Evolutionary conservation across 2,113 vertebrate genomes (phyloP), one percentile per base, ranked within the genome.

Genomic region (Psittacara wagleri): DNA sequence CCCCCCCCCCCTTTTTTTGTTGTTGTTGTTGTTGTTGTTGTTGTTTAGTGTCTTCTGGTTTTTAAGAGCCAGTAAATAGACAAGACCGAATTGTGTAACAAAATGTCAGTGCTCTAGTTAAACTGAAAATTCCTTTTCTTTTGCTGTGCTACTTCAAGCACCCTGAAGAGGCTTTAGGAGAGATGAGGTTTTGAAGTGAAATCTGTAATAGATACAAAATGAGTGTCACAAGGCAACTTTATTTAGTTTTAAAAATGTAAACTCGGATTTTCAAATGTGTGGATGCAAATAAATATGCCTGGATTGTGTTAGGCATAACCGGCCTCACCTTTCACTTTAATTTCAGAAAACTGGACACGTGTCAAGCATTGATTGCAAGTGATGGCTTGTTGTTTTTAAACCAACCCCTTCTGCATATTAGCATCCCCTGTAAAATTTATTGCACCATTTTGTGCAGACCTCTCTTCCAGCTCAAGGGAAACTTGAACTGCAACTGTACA

Each of bases 61-160:
- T 96, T 97, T 97, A 97, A 98, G 97, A 98, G 97, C 97, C 97
- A 95, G 97, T 98, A 98, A 98, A 98, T 97, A 98, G 98, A 98
- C 97, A 98, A 97, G 97, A 98, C 98, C 90, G 97, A 98, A 98
- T 98, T 98, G 98, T 98, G 97, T 98, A 98, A 98, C 97, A 98
- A 98, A 98, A 98, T 98, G 98, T 98, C 98, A 98, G 97, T 49
- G 97, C 98, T 98, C 97, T 98, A 97, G 98, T 98, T 98, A 98
- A 98, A 98, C 98, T 98, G 98, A 98, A 98, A 98, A 98, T 98
- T 98, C 98, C 97, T 98, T 98, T 98, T 97, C 97, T 98, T 98
- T 98, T 97, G 96, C 97, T 96, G 96, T 97, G 96, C 98, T 98
- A 97, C 98, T 98, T 98, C 97, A 98, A 97, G 96, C 97, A 62